These are phyloP conservation scores for Lamprotornis superbus DNA, from an alignment of 2,113 vertebrate species.

Conservation along the genomic window DNA sequence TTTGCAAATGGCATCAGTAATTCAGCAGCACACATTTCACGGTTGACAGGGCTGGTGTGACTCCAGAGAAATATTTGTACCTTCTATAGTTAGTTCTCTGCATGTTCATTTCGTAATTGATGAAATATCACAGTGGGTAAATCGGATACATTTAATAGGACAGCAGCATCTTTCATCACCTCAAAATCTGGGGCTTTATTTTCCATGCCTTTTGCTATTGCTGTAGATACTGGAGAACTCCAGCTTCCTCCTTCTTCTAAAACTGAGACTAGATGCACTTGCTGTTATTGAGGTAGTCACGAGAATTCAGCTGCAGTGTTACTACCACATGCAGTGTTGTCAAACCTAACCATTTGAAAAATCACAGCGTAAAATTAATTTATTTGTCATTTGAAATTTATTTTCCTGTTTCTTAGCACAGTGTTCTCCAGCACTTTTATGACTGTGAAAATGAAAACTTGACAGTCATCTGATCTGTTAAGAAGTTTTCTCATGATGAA, in stretches of 20 bases:
- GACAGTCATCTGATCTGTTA: background rate
- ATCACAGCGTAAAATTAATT: background rate
- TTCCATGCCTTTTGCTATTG: background rate
- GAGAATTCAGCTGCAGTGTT: background rate
- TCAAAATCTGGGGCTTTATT: background rate
- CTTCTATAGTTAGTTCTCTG: constrained; percentile 54
- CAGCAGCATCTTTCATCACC: constrained; percentile 1
- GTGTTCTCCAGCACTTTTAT: background rate
- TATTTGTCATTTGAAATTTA: background rate
- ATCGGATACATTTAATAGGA: constrained; percentile 31
- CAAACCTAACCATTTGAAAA: background rate
- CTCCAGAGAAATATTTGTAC: constrained; percentile 66
- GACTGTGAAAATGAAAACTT: background rate
- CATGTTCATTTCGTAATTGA: constrained; percentile 65
- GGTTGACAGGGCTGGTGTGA: constrained; percentile 53
- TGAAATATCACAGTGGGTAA: constrained; percentile 41
- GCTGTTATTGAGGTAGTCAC: background rate
- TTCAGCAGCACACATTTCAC: constrained; percentile 62
- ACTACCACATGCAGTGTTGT: background rate
- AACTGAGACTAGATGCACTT: background rate
- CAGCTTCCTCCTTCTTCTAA: background rate
- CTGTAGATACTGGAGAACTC: background rate
- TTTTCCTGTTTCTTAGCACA: background rate
- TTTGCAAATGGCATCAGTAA: constrained; percentile 59
- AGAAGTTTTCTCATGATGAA: background rate